Base-by-base conservation (phyloP, 2,113 vertebrate species). In the Gnathonemus echidnorhynchus region DNA sequence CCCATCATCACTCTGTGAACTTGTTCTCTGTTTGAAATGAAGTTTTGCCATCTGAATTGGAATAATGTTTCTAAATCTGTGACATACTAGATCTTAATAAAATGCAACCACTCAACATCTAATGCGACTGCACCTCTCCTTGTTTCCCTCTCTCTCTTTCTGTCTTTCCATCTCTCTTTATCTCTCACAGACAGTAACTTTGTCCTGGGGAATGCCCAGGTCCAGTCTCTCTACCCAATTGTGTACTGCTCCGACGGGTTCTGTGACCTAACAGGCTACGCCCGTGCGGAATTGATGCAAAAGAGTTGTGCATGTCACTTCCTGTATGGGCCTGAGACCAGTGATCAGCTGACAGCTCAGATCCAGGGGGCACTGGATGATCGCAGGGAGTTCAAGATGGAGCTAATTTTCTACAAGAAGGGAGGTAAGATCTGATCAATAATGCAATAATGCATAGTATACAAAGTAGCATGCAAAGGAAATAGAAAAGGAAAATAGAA, bases 241-340 rank as follows among this genome's bases (percentile, higher is more conserved):
- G 96, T 97, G 39, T 97, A 97, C 94, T 97, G 96, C 93, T 97
- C 96, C 0, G 96, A 97, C 42, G 96, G 96, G 2, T 97, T 97
- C 95, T 97, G 96, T n/a, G 96, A 97, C 92, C 94, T 97, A 93
- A 96, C 96, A 0, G 96, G 96, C 56, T 97, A 95, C 10, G 96
- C 96, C 90, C 95, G 96, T 0, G 96, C 96, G 0, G 96, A 97
- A 92, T 95, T 97, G 91, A 97, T 97, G 96, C 96, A 97, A 93
- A 97, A 96, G 94, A 96, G 96, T 92, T 97, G 96, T 42, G 96
- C 96, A 0, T 97, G 96, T 91, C 96, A 96, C 92, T 97, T 97
- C 94, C 94, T 97, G 92, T 97, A 96, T 19, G 96, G 96, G 53
- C 92, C 93, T 0, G 96, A 97, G 88, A 97, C 96, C 1, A 96